Base-by-base conservation (phyloP, 2,113 vertebrate genomes). In the Vireo altiloquus region DNA sequence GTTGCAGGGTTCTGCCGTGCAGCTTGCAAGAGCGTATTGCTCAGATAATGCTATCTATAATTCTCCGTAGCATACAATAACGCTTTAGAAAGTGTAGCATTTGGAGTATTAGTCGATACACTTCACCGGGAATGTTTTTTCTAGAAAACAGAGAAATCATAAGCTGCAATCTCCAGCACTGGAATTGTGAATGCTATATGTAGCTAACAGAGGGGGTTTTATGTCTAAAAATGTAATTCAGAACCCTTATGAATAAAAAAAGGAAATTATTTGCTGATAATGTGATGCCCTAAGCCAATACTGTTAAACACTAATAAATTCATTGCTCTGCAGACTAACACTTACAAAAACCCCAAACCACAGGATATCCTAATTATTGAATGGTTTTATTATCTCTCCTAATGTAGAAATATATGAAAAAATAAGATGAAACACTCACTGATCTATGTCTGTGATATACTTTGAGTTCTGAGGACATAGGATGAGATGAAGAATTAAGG, bases 211-310 rank as follows among this genome's bases (percentile, higher is more conserved):
- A 86, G 71, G 59, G 72, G 56, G 22, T 17, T 59, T 95, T 57
- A 56, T 77, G 64, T 89, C 69, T 74, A 64, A 95, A 96, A 90
- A 90, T 24, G 28, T 88, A 71, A 71, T 90, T 90, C 71, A 56
- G 74, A 94, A 68, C 33, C 76, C 63, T 94, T 65, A 42, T 3
- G 16, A 92, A 78, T 89, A 14, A 74, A 56, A 74, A 75, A 82
- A 70, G 33, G 70, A 82, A 81, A 74, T 39, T 1, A 16, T 92
- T 87, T 87, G 21, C 63, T 80, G 75, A 60, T 81, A 40, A 40
- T 66, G 33, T 5, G 22, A 20, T 84, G 28, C 80, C 60, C 47
- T 83, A 53, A 84, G 66, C 61, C 5, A 13, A 33, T 89, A 49
- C 18, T 64, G 23, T 60, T 94, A 64, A 78, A n/a, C 5, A 6